phyloP scores from a whole-genome alignment of 2,888 invertebrate species.

The Ceraclea dissimilis region DNA sequence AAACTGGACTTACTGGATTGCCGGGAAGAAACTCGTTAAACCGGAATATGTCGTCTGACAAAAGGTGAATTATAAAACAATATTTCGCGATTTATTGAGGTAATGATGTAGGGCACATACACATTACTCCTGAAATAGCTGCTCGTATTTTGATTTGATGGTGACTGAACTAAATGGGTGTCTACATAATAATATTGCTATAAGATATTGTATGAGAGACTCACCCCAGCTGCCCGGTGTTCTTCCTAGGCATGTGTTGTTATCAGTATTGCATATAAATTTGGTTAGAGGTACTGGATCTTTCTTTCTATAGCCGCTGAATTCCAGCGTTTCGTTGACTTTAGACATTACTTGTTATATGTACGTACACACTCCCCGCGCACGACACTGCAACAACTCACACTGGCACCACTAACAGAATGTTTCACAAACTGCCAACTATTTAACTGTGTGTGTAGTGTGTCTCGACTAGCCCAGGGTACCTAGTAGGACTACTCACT shows the following conservation, averaged over 20 bases:
- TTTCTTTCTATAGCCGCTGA: conserved; percentile 28
- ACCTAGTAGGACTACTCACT: neutral
- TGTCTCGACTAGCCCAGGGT: neutral
- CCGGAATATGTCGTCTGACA: neutral
- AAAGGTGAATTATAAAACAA: neutral
- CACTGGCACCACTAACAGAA: neutral
- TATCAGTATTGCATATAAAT: conserved; percentile 43
- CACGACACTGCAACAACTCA: conserved; percentile 14
- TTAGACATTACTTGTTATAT: conserved; percentile 18
- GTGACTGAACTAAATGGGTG: too few relatives aligned
- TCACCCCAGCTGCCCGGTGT: conserved; percentile 51
- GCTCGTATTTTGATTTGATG: neutral
- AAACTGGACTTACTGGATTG: neutral
- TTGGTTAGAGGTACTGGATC: conserved; percentile 31
- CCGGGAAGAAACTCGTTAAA: neutral
- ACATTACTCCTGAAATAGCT: neutral
- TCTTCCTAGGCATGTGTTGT: conserved; percentile 45
- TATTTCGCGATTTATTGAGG: neutral
- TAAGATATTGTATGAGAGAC: conserved; percentile 23
- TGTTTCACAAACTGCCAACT: conserved; percentile 6
- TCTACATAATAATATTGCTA: neutral
- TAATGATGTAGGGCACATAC: neutral
- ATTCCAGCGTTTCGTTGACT: conserved; percentile 22
- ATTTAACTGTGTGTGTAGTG: neutral
- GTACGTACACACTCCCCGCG: conserved; percentile 8